Conservation (phyloP, 2,113 vertebrate species). For the Dolichotis patagonum region DNA sequence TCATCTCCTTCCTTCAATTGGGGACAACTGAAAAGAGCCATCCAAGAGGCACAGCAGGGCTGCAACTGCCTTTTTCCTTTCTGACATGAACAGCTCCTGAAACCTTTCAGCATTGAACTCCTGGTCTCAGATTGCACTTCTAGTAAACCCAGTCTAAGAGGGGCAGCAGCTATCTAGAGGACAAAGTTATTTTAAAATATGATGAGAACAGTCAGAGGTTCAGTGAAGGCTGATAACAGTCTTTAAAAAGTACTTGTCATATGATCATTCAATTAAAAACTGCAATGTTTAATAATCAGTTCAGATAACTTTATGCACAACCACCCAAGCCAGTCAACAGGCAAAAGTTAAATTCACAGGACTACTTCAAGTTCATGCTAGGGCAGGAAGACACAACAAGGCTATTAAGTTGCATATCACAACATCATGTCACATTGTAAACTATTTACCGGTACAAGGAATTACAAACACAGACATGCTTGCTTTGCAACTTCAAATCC, state of each 20-base stretch:
- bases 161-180: background rate
- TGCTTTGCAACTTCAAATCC: background rate
- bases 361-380: background rate
- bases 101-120: background rate
- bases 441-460: background rate
- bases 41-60: background rate
- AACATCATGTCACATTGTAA: background rate
- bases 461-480: background rate
- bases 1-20: background rate
- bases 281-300: background rate
- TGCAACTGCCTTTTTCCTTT: background rate
- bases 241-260: conserved; percentile 16
- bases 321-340: background rate
- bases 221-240: background rate
- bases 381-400: background rate
- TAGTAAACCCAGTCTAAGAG: background rate
- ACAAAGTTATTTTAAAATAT: background rate
- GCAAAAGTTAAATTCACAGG: background rate
- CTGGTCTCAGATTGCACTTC: background rate
- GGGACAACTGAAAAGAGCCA: background rate
- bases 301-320: background rate
- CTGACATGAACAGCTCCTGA: background rate
- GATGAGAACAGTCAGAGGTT: background rate
- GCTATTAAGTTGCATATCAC: background rate
- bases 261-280: background rate